Evolutionary conservation across 2,888 invertebrate genomes (phyloP).

Genomic region (Melitaea athalia): DNA sequence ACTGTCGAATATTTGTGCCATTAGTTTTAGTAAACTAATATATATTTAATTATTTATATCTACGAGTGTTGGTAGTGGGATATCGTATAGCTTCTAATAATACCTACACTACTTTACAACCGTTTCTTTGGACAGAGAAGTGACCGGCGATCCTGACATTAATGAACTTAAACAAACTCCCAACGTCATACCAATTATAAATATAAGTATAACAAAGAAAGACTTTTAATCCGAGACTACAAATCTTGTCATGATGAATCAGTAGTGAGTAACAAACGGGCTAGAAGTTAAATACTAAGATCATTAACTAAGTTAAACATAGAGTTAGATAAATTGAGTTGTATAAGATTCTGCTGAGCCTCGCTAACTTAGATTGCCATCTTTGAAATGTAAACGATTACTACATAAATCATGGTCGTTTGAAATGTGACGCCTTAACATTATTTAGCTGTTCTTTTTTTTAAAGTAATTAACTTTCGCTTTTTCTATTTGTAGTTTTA

Average conservation of each 20-base stretch:
- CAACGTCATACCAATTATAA: not conserved
- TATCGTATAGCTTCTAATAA: too few species aligned
- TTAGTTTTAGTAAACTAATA: too few species aligned
- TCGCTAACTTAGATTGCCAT: conserved; percentile 26
- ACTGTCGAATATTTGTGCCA: too few species aligned
- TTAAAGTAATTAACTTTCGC: not conserved
- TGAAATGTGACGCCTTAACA: not conserved
- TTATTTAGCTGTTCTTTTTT: not conserved
- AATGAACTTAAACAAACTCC: not conserved
- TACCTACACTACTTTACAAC: too few species aligned
- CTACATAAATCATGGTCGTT: conserved; percentile 3
- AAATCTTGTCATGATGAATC: conserved; percentile 4
- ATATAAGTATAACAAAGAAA: not conserved
- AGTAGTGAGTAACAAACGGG: conserved; percentile 15
- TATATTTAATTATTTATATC: too few species aligned
- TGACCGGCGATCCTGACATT: not conserved
- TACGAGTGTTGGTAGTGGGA: too few species aligned
- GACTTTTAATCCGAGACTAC: not conserved
- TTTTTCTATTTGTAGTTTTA: not conserved
- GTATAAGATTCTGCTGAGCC: conserved; percentile 21
- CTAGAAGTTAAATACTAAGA: conserved; percentile 20
- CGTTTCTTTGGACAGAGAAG: too few species aligned
- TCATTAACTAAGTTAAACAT: conserved; percentile 23
- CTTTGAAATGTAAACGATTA: conserved; percentile 18
- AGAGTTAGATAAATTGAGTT: conserved; percentile 28